Evolutionary conservation across 1,140 invertebrate species (phyloP).

Genomic region (Pissodes strobi): DNA sequence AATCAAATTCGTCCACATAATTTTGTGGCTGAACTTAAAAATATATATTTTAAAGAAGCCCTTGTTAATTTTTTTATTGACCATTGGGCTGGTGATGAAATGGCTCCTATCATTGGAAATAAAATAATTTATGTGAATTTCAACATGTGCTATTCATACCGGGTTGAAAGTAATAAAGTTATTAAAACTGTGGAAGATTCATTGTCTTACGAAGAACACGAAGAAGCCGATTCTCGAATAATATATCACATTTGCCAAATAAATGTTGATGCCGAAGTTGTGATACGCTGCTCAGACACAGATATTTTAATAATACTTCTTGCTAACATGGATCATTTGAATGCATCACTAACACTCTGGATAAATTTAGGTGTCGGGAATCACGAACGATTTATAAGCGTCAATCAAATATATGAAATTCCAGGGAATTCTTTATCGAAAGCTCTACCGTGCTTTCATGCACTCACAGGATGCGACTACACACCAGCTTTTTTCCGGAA

Average conservation of each 20-base stretch:
- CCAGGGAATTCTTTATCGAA: too few species aligned
- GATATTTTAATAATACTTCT: constrained; percentile 48
- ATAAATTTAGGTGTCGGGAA: not conserved
- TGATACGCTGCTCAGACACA: constrained; percentile 40
- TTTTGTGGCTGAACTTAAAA: constrained; percentile 33
- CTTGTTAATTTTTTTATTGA: constrained; percentile 39
- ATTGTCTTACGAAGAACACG: constrained; percentile 44
- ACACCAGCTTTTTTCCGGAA: constrained; percentile 4
- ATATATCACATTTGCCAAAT: constrained; percentile 41
- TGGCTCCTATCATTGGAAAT: constrained; percentile 5
- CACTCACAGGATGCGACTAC: constrained; percentile 1
- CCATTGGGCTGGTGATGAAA: constrained; percentile 28
- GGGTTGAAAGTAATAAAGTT: constrained; percentile 4
- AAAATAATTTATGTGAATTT: too few species aligned
- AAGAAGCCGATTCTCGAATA: constrained; percentile 50
- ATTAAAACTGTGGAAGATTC: constrained; percentile 27
- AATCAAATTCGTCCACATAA: constrained; percentile 31
- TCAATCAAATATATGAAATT: not conserved
- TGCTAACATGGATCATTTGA: constrained; percentile 43
- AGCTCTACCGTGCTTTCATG: constrained; percentile 1
- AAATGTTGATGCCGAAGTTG: constrained; percentile 32
- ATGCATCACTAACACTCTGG: constrained; percentile 13
- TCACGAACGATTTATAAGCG: not conserved
- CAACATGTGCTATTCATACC: too few species aligned
- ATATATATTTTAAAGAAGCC: constrained; percentile 37